Evolutionary conservation across 2,113 vertebrate genomes (phyloP), one percentile per base, ranked within the genome.

Genomic region (Pomatorhinus ruficollis): DNA sequence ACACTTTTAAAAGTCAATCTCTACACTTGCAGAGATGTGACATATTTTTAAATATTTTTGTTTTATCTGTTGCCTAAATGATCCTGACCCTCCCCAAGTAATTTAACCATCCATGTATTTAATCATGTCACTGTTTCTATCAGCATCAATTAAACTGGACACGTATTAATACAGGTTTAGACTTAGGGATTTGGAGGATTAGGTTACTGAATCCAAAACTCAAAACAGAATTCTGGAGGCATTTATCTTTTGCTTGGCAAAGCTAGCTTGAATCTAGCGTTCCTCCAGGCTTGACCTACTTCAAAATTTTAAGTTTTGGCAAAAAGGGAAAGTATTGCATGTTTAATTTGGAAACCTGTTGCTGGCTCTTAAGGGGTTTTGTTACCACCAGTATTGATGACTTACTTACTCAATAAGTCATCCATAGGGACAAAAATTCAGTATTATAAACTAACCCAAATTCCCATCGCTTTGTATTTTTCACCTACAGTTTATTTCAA

Each of bases 31-130:
- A 61, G n/a, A 45, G 35, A 65, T 4, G 24, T 30, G 49, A 60
- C 12, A 14, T 0, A 0, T 5, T 47, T 71, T 83, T 5, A 40
- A 77, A n/a, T 47, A 14, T 25, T 66, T 90, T 35, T 10, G 10
- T 30, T 92, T 72, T 19, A 57, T 39, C 31, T 49, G 11, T 16
- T 87, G 28, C 13, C 42, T 30, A 65, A 60, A 59, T 5, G 6
- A 80, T 40, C 50, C 50, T 23, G 30, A 70, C 6, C 24, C 13
- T 82, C 24, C 40, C 40, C 24, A 37, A 24, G 14, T 50, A 35
- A 39, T 83, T 39, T 74, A 57, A 45, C 49, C 14, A 50, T 7
- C 49, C 13, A 50, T 7, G 1, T 17, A 40, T 70, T 93, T 56
- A n/a, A 71, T 28, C 6, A 6, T 3, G 10, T 10, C 18, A 37